Percentiles rank a stretch among this genome's conserved stretches.
Conservation (phyloP, 37 sponge, comb jelly and placozoan species). For the Dysidea cf. avara region DNA sequence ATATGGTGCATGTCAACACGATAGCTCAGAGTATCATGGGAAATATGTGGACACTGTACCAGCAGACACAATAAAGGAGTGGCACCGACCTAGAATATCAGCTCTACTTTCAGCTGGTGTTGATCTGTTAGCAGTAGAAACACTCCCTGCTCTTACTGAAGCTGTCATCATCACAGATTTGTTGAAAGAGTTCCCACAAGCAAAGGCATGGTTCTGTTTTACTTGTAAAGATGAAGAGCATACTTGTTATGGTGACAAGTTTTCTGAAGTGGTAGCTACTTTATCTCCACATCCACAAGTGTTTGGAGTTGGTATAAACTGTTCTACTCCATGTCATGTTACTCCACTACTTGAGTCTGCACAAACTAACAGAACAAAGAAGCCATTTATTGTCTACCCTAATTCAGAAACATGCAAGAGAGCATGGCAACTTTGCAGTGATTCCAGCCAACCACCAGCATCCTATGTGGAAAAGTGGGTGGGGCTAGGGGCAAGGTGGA, state of each 20-base stretch:
- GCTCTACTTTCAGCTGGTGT: slow-evolving; percentile 47
- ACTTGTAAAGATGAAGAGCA: slow-evolving; percentile 69
- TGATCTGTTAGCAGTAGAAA: slow-evolving; percentile 82
- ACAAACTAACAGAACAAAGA: slow-evolving; percentile 10
- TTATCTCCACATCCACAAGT: slow-evolving; percentile 48
- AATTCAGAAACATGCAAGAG: slow-evolving; percentile 50
- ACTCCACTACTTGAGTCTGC: slow-evolving; percentile 44
- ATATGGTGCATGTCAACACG: slow-evolving; percentile 79
- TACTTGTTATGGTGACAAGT: slow-evolving; percentile 75
- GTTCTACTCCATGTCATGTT: slow-evolving; percentile 58
- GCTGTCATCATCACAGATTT: slow-evolving; percentile 52
- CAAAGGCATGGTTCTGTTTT: slow-evolving; percentile 73
- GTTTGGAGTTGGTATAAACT: slow-evolving; percentile 79
- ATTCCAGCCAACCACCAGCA: neutral
- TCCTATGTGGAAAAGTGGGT: slow-evolving; percentile 22
- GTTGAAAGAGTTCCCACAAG: slow-evolving; percentile 56
- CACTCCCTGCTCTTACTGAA: slow-evolving; percentile 66
- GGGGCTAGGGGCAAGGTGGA: slow-evolving; percentile 26
- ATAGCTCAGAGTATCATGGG: slow-evolving; percentile 83
- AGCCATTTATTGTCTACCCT: slow-evolving; percentile 75
- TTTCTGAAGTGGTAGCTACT: slow-evolving; percentile 44
- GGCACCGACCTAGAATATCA: slow-evolving; percentile 67
- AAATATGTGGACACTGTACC: slow-evolving; percentile 77
- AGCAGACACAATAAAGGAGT: slow-evolving; percentile 51
- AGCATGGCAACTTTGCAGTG: slow-evolving; percentile 12